Base-by-base conservation (phyloP, 2,888 invertebrate species). In the Catocala fraxini region DNA sequence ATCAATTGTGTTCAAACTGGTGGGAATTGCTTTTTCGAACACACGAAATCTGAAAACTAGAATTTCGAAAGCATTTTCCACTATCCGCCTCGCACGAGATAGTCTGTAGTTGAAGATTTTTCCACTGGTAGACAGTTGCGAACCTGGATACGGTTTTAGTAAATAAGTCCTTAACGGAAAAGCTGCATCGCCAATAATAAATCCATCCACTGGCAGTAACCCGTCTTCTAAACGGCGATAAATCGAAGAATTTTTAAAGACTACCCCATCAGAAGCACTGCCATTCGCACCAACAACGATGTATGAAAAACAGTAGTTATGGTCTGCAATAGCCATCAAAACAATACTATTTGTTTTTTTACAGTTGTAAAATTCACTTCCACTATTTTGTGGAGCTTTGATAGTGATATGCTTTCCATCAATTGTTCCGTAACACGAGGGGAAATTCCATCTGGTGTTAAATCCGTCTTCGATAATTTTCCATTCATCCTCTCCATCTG, bases 341-440 rank as follows among this genome's bases (percentile, higher is more conserved):
- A 81, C 72, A 35, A 73, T 68, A 48, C 77, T 77, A 49, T 72
- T 71, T 10, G 25, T 39, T 56, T 66, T 60, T 71, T 80, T 79
- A 66, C 80, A 80, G 65, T 79, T 79, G 52, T 54, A 79, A 52
- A 58, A 72, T 45, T 58, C 33, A n/a, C n/a, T n/a, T n/a, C n/a
- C n/a, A n/a, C n/a, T n/a, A n/a, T n/a, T n/a, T n/a, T n/a, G n/a
- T n/a, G 58, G 54, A 49, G 58, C 58, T 33, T 12, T 47, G 15
- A 79, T 76, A 45, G 35, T 47, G n/a, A 78, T 67, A 58, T 80
- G 80, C 54, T 82, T 79, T n/a, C 78, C 80, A 56, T 82, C 76
- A 6, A 64, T 41, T 10, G 65, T 65, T 62, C 68, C 65, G 43
- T 69, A 65, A 47, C 78, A 79, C 34, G 59, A 63, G 45, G 78